A percentile compares a stretch with the other conserved stretches of the same genome.
Conservation (phyloP, 1,140 invertebrate genomes). For the Bombus difficillimus region DNA sequence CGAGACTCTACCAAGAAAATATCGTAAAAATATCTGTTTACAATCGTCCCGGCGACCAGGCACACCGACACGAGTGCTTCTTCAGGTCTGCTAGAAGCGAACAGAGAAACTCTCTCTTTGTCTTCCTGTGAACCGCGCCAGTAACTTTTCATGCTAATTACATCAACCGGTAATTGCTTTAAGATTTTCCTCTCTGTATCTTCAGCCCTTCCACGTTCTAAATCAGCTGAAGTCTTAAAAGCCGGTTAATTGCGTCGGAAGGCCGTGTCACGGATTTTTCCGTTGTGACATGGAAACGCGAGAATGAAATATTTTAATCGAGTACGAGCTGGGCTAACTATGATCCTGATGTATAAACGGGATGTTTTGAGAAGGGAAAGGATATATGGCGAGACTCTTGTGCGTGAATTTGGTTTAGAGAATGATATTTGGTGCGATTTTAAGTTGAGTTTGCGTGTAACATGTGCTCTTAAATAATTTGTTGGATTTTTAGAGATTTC, state of each 20-base stretch:
- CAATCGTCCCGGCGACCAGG: slow-evolving; percentile 20
- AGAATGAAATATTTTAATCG: slow-evolving; percentile 3
- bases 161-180: slow-evolving; percentile 35
- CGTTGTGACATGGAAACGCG: neutral
- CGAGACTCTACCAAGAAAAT: neutral
- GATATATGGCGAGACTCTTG: neutral
- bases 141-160: slow-evolving; percentile 36
- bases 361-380: neutral
- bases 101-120: neutral
- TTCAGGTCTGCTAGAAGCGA: neutral
- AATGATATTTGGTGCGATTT: neutral
- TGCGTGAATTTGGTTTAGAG: neutral
- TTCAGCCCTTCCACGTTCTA: neutral
- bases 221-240: slow-evolving; percentile 22
- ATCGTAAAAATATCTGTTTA: slow-evolving; percentile 43
- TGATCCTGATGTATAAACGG: neutral
- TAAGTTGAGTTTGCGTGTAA: neutral
- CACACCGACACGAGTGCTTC: slow-evolving; percentile 13
- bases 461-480: neutral
- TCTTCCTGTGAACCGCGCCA: neutral
- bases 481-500: too few species aligned
- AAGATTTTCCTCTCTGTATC: slow-evolving; percentile 36
- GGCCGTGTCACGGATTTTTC: neutral
- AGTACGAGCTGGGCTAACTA: neutral
- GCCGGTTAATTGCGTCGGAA: slow-evolving; percentile 22